Evolutionary conservation across 2,797 vertebrate genomes (phyloP).

Genomic region (Naso thynnoides): DNA sequence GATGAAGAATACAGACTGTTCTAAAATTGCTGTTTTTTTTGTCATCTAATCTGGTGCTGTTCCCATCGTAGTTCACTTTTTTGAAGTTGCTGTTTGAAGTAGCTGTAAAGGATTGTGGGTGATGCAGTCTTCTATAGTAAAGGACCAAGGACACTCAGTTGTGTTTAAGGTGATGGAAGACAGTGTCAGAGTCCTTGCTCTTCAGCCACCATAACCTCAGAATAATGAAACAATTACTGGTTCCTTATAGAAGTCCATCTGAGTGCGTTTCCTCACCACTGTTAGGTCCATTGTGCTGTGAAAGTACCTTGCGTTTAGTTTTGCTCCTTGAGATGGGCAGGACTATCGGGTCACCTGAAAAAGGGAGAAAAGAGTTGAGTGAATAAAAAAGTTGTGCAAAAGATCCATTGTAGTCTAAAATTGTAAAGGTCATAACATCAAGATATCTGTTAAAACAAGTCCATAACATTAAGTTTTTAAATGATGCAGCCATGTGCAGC

Average conservation of each 20-base stretch:
- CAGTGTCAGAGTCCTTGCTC: constrained; percentile 67
- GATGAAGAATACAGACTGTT: constrained; percentile 63
- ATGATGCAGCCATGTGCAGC: constrained; percentile 21
- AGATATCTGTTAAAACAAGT: constrained; percentile 10
- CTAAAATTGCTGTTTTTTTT: constrained; percentile 43
- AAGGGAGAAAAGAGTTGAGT: constrained; percentile 38
- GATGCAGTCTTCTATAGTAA: constrained; percentile 53
- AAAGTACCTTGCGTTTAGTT: constrained; percentile 40
- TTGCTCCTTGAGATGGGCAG: constrained; percentile 29
- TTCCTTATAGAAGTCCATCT: constrained; percentile 59
- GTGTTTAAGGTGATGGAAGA: constrained; percentile 59
- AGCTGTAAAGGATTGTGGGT: constrained; percentile 68
- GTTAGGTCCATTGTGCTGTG: constrained; percentile 70
- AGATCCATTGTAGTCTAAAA: constrained; percentile 25
- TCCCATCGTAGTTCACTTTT: constrained; percentile 59
- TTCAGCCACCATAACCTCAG: constrained; percentile 60
- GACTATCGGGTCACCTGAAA: constrained; percentile 88
- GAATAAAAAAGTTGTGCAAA: constrained; percentile 43
- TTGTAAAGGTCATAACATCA: constrained; percentile 36
- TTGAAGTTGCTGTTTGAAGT: constrained; percentile 49
- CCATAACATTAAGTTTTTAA: constrained; percentile 14
- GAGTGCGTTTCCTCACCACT: constrained; percentile 48
- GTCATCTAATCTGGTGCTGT: constrained; percentile 60
- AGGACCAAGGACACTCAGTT: constrained; percentile 54
- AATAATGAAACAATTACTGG: constrained; percentile 60